Evolutionary conservation across 2,888 invertebrate genomes (phyloP).

Genomic region (Laothoe populi): DNA sequence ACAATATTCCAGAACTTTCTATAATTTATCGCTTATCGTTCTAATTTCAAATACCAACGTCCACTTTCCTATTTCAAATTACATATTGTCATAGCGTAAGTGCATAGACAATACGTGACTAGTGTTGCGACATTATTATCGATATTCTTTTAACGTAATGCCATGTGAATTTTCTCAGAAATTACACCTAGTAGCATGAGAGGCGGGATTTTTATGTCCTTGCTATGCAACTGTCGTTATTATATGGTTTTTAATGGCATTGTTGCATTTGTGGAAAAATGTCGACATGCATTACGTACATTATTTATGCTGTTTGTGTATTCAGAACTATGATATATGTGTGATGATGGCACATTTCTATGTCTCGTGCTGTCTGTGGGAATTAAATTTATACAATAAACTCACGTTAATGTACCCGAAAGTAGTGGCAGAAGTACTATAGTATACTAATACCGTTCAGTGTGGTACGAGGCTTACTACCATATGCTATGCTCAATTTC

Average conservation of each 20-base stretch:
- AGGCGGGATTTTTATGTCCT: constrained; percentile 45
- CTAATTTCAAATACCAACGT: background rate
- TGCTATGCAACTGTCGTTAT: background rate
- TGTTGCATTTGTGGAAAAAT: constrained; percentile 9
- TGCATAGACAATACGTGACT: constrained; percentile 45
- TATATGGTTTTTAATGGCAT: constrained; percentile 11
- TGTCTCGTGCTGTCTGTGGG: background rate
- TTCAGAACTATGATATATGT: background rate
- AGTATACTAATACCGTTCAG: too few relatives aligned
- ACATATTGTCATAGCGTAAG: constrained; percentile 4
- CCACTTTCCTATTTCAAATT: constrained; percentile 12
- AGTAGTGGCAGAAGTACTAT: too few relatives aligned
- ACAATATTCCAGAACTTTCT: constrained; percentile 1
- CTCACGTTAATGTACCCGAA: too few relatives aligned
- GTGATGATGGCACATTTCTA: background rate
- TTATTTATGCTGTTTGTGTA: constrained; percentile 14
- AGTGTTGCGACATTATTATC: constrained; percentile 52
- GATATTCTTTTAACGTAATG: constrained; percentile 47
- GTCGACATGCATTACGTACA: too few relatives aligned
- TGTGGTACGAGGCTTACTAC: too few relatives aligned
- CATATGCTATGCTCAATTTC: too few relatives aligned
- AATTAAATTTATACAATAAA: background rate
- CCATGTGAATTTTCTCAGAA: constrained; percentile 52
- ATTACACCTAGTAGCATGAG: constrained; percentile 47
- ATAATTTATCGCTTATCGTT: background rate